Evolutionary conservation across 2,797 vertebrate species (phyloP).

Genomic region (Enteromius viviparus): DNA sequence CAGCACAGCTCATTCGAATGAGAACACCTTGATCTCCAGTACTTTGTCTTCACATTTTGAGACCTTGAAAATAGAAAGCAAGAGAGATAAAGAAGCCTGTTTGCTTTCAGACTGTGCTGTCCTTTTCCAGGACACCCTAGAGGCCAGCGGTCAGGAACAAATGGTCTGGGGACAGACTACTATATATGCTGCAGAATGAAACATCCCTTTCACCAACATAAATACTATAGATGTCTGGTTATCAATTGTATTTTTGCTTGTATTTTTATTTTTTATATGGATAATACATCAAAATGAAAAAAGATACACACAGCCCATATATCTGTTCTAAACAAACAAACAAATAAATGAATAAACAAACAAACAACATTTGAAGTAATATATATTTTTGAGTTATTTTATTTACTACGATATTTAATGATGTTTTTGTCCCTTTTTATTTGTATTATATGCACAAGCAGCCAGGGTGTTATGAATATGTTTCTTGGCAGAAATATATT

Average conservation of each 20-base stretch:
- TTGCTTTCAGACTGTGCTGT: not conserved
- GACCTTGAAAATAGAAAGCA: not conserved
- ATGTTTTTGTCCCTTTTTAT: not conserved
- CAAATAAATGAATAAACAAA: not conserved
- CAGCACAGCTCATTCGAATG: conserved; percentile 16
- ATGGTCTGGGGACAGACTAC: not conserved
- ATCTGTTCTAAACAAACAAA: not conserved
- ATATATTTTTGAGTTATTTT: not conserved
- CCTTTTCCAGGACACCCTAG: not conserved
- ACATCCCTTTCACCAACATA: conserved; percentile 38
- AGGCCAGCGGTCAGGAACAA: conserved; percentile 17
- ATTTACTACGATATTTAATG: not conserved
- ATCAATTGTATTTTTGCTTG: not conserved
- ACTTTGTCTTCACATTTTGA: conserved; percentile 38
- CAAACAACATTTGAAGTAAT: not conserved
- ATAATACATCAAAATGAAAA: too few species aligned
- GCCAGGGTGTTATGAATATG: not conserved
- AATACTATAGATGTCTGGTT: not conserved
- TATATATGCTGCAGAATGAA: conserved; percentile 1
- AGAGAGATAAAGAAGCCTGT: not conserved
- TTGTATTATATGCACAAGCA: not conserved
- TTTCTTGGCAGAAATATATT: not conserved
- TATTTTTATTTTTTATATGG: not conserved
- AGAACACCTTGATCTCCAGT: conserved; percentile 4
- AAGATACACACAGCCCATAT: not conserved